Evolutionary conservation across 64 coral and sea anemone genomes (phyloP), one percentile per base, ranked within the genome.

Genomic region (Acropora tenuis): DNA sequence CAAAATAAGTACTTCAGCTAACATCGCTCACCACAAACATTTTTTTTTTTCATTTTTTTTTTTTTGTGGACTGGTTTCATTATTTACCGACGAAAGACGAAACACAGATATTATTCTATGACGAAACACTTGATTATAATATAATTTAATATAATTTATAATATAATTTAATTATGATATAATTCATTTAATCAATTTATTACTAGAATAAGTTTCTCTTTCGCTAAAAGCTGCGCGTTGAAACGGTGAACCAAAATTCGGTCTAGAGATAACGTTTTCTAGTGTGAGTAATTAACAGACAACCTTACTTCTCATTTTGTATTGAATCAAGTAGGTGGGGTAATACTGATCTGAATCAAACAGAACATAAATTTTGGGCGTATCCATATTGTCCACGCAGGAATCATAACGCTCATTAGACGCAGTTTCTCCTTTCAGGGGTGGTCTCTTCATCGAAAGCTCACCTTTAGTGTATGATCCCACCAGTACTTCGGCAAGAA

Each of bases 331-430:
- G 18, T 73, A 91, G 50, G 48, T 61, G 18, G 89, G 89, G 20
- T 91, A 91, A 65, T 76, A 91, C 12, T 91, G 89, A 73, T 91
- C 89, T 8, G 69, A 13, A 42, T 83, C 52, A 20, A 91, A 91
- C 30, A 91, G 11, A 20, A 91, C 89, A 76, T 76, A 76, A 45
- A 91, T 84, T 1, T 47, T 67, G 40, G 89, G 89, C 67, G 57
- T 48, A 1, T 75, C 40, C 17, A 76, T 78, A 48, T 84, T 57
- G 12, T 91, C 80, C 11, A 91, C 89, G 63, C 89, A 91, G 8
- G 89, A 91, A 65, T 91, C 89, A 66, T 82, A 77, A 10, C 8
- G 49, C 59, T 91, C 80, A 1, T 74, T 71, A 4, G 79, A 47
- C 1, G 48, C 42, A 13, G 40, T 6, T 6, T 53, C 67, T 3